Percentiles rank a stretch among this genome's conserved stretches.
These are phyloP conservation scores for Stenchaetothrips biformis DNA, from an alignment of 2,888 invertebrate genomes.

Conservation along the genomic window DNA sequence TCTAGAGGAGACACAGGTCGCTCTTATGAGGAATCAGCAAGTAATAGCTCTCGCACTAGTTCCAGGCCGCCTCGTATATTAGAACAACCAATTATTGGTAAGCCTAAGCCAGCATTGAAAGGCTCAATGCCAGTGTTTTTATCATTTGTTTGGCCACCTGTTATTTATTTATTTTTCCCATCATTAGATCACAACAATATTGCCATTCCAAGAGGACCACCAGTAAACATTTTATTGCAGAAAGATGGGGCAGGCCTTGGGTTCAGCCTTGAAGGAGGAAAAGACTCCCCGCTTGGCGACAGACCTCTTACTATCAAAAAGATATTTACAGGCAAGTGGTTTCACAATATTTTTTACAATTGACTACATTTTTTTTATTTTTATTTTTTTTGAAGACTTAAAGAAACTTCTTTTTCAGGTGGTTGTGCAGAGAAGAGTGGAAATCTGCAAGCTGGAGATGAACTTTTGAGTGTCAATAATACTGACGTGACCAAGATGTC, in stretches of 20 bases:
- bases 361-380: neutral
- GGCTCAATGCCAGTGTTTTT: neutral
- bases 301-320: constrained; percentile 85
- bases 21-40: neutral
- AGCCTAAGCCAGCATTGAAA: neutral
- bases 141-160: neutral
- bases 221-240: constrained; percentile 52
- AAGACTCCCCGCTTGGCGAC: constrained; percentile 85
- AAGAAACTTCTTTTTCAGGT: constrained; percentile 52
- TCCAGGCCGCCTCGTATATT: constrained; percentile 35
- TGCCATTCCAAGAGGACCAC: constrained; percentile 53
- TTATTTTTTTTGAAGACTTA: neutral
- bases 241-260: constrained; percentile 87
- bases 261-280: constrained; percentile 90
- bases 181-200: constrained; percentile 41
- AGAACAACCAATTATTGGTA: constrained; percentile 31
- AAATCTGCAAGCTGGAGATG: constrained; percentile 77
- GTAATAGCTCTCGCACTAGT: neutral
- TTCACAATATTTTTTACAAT: neutral
- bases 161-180: neutral
- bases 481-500: constrained; percentile 75
- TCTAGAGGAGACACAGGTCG: constrained; percentile 36
- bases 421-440: constrained; percentile 86
- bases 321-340: constrained; percentile 77
- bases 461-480: constrained; percentile 77